Evolutionary conservation across 2,113 vertebrate genomes (phyloP).

Genomic region (Meles meles): DNA sequence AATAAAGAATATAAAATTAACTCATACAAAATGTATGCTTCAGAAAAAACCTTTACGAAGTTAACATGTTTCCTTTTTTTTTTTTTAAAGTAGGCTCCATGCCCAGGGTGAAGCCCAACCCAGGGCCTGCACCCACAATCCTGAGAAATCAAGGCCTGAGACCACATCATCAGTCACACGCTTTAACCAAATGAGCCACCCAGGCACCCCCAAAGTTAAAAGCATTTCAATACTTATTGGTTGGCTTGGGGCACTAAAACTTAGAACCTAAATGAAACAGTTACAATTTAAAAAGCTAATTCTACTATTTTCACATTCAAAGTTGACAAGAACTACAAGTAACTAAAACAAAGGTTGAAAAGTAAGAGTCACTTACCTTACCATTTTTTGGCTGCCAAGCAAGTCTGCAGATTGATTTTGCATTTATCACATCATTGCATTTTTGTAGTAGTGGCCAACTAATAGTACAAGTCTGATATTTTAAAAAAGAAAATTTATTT

Average conservation of each 20-base stretch:
- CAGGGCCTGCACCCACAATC: not conserved
- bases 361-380: slow-evolving; percentile 82
- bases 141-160: not conserved
- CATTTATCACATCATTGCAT: slow-evolving; percentile 90
- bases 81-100: not conserved
- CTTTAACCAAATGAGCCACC: not conserved
- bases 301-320: not conserved
- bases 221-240: slow-evolving; percentile 20
- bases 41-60: not conserved
- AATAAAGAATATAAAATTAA: not conserved
- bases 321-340: slow-evolving; percentile 23
- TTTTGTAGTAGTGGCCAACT: slow-evolving; percentile 92
- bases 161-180: not conserved
- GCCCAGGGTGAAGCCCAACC: not conserved
- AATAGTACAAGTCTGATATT: slow-evolving; percentile 84
- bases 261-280: slow-evolving; percentile 13
- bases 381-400: slow-evolving; percentile 90
- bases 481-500: slow-evolving; percentile 38
- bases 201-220: not conserved
- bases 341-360: slow-evolving; percentile 35
- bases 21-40: slow-evolving; percentile 11
- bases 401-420: slow-evolving; percentile 94
- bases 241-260: not conserved
- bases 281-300: not conserved
- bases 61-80: not conserved